A percentile compares a stretch with the other conserved stretches of the same genome.
Evolutionary conservation across 2,113 vertebrate genomes (phyloP).

Genomic region (Empidonax traillii): DNA sequence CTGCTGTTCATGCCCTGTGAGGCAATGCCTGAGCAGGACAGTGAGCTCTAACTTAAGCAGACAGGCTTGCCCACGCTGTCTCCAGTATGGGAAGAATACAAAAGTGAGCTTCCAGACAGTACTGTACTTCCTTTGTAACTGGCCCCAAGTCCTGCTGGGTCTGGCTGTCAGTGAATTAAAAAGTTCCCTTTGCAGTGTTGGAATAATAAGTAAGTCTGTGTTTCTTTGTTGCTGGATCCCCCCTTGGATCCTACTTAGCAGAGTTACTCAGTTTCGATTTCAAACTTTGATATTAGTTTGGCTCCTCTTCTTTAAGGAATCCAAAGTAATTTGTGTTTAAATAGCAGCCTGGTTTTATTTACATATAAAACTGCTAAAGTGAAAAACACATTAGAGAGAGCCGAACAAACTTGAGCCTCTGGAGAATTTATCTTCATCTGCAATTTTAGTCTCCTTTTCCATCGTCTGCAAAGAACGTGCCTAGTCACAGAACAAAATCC

Average conservation of each 20-base stretch:
- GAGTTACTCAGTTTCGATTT: not conserved
- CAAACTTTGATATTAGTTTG: not conserved
- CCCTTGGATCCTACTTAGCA: not conserved
- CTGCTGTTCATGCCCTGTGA: not conserved
- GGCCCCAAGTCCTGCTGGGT: not conserved
- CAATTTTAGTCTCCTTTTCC: not conserved
- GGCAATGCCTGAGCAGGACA: not conserved
- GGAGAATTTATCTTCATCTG: not conserved
- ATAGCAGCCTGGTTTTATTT: constrained; percentile 18
- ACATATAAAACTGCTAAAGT: not conserved
- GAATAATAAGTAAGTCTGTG: not conserved
- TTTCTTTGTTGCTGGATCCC: not conserved
- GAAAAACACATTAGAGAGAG: not conserved
- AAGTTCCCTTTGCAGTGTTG: not conserved
- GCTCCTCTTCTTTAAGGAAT: not conserved
- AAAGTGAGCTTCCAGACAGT: not conserved
- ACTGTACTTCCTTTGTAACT: not conserved
- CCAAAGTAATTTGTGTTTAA: not conserved
- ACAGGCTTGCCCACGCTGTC: not conserved
- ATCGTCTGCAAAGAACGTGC: not conserved
- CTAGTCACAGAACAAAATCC: not conserved
- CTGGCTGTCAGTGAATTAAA: not conserved
- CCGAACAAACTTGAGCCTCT: not conserved
- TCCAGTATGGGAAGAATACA: not conserved
- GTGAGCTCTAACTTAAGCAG: not conserved